Percentiles rank a stretch among this genome's conserved stretches.
Conservation (phyloP, 23 tunicate genomes). For the Corella eumyota region DNA sequence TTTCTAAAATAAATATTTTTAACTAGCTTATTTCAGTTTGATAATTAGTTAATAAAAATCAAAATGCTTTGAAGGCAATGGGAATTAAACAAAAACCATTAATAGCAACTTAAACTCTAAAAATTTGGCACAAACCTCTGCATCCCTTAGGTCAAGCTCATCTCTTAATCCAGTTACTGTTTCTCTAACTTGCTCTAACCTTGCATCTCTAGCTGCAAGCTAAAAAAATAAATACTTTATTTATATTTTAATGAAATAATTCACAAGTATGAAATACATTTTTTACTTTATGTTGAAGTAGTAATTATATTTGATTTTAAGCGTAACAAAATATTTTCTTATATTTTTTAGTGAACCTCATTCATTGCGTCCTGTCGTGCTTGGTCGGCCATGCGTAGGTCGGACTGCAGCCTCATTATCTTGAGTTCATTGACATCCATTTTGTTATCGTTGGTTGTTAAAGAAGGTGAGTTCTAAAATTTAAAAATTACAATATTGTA, state of each 20-base stretch:
- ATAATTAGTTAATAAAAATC: background rate
- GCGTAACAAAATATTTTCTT: no score
- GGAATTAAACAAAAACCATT: no score
- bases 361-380: conserved; percentile 26
- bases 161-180: conserved; percentile 27
- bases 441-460: no score
- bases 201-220: conserved; percentile 25
- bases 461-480: no score
- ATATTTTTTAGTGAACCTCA: conserved; percentile 23
- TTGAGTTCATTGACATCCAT: conserved; percentile 17
- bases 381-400: conserved; percentile 40
- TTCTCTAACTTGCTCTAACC: conserved; percentile 27
- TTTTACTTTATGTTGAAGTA: no score
- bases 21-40: no score
- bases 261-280: no score
- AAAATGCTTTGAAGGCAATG: background rate
- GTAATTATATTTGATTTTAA: no score
- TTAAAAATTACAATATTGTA: no score
- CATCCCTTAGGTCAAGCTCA: conserved; percentile 24
- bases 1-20: background rate
- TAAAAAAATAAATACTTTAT: background rate
- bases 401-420: conserved; percentile 31
- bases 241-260: background rate
- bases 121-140: conserved; percentile 30
- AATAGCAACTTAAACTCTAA: background rate